phyloP scores from a whole-genome alignment of 1,140 invertebrate genomes.

The Drosophila eugracilis region DNA sequence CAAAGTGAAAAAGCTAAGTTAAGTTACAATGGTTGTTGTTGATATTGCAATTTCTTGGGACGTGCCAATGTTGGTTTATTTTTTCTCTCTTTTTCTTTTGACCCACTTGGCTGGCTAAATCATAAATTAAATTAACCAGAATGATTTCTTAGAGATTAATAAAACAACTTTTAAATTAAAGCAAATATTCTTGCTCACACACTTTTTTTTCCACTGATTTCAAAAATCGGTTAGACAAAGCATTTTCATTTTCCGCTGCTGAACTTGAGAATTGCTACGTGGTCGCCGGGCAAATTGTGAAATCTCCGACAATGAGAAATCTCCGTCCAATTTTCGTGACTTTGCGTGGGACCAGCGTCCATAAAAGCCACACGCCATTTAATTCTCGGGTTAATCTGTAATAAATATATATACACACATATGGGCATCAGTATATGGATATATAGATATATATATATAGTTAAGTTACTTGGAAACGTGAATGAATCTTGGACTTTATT shows the following conservation, averaged over 20 bases:
- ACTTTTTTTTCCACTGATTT: conserved; percentile 36
- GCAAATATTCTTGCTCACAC: too few species aligned
- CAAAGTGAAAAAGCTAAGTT: conserved; percentile 39
- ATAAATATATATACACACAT: conserved; percentile 49
- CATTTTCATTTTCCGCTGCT: conserved; percentile 24
- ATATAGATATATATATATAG: conserved; percentile 61
- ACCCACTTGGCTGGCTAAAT: conserved; percentile 67
- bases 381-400: conserved; percentile 77
- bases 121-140: conserved; percentile 18
- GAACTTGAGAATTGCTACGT: conserved; percentile 49
- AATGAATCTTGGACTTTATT: conserved; percentile 64
- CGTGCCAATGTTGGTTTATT: conserved; percentile 31
- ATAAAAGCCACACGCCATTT: conserved; percentile 76
- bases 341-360: conserved; percentile 73
- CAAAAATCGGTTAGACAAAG: conserved; percentile 12
- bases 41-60: conserved; percentile 46
- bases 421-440: conserved; percentile 39
- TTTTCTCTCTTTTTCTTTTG: conserved; percentile 27
- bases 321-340: conserved; percentile 73
- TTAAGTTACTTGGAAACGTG: conserved; percentile 62
- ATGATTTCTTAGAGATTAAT: background rate
- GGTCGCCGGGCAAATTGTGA: conserved; percentile 32
- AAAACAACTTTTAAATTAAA: too few species aligned
- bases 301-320: conserved; percentile 48
- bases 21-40: conserved; percentile 25